A percentile compares a stretch with the other conserved stretches of the same genome.
Conservation (phyloP, 2,113 vertebrate genomes). For the Oreocharis arfaki region DNA sequence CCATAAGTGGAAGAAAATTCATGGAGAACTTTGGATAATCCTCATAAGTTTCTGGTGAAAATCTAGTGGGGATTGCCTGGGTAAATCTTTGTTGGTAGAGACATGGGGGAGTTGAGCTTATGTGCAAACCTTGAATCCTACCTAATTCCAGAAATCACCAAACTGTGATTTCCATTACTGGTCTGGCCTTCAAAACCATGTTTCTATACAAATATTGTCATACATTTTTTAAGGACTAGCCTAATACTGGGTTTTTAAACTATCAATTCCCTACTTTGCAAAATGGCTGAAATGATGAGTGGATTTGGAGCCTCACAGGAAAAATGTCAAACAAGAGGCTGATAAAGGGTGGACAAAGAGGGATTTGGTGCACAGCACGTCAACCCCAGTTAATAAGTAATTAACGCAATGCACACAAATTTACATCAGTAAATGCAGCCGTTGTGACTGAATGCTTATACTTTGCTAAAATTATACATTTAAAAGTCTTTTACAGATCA, state of each 20-base stretch:
- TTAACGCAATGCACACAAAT: background rate
- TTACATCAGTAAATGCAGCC: background rate
- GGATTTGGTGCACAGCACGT: background rate
- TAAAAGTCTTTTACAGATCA: background rate
- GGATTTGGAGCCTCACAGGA: background rate
- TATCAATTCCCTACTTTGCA: background rate
- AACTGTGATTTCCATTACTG: background rate
- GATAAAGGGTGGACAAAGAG: background rate
- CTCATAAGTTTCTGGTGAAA: background rate
- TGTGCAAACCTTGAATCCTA: background rate
- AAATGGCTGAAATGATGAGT: background rate
- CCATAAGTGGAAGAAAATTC: background rate
- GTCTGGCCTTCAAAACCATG: background rate
- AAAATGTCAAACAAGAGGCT: background rate
- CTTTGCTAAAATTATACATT: background rate
- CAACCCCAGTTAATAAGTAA: background rate
- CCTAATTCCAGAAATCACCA: rapidly evolving
- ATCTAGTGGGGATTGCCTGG: background rate
- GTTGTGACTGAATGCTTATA: background rate
- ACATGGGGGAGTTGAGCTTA: background rate
- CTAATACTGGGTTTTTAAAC: background rate
- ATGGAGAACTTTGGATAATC: background rate
- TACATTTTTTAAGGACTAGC: background rate
- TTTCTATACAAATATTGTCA: background rate
- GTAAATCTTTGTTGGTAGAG: background rate